phyloP scores from a whole-genome alignment of 2,888 invertebrate genomes.

The Cheilosia scutellata region DNA sequence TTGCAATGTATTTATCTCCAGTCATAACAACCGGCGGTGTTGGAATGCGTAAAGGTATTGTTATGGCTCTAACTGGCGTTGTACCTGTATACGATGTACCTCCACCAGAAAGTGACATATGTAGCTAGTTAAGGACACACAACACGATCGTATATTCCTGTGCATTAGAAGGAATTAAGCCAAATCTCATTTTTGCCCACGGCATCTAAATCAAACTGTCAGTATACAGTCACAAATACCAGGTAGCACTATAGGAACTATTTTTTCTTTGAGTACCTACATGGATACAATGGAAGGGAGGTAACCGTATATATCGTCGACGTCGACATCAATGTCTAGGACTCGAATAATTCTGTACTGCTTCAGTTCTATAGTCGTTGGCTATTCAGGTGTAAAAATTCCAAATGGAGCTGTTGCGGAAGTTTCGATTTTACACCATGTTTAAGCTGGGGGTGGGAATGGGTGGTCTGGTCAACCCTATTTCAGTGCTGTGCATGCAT shows the following conservation, averaged over 20 bases:
- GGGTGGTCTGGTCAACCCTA: neutral
- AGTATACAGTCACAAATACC: conserved; percentile 41
- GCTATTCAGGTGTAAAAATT: conserved; percentile 63
- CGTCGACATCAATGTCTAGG: conserved; percentile 45
- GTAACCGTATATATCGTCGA: conserved; percentile 8
- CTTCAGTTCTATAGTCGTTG: conserved; percentile 31
- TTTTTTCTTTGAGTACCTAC: neutral
- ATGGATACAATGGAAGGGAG: neutral
- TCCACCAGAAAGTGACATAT: conserved; percentile 52
- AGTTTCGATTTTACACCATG: conserved; percentile 72
- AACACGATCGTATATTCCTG: conserved; percentile 24
- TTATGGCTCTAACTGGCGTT: conserved; percentile 23
- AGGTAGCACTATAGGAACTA: neutral
- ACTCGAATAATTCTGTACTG: conserved; percentile 51
- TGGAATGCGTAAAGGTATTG: conserved; percentile 57
- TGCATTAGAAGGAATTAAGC: conserved; percentile 66
- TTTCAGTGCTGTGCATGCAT: neutral
- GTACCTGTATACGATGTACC: neutral
- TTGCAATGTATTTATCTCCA: conserved; percentile 72
- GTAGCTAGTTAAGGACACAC: conserved; percentile 54
- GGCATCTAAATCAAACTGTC: conserved; percentile 72
- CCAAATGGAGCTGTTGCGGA: conserved; percentile 61
- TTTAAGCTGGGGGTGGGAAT: conserved; percentile 40
- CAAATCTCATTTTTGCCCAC: conserved; percentile 71
- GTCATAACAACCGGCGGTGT: conserved; percentile 62